Evolutionary conservation across 2,888 invertebrate species (phyloP).

Genomic region (Microplitis manilae): DNA sequence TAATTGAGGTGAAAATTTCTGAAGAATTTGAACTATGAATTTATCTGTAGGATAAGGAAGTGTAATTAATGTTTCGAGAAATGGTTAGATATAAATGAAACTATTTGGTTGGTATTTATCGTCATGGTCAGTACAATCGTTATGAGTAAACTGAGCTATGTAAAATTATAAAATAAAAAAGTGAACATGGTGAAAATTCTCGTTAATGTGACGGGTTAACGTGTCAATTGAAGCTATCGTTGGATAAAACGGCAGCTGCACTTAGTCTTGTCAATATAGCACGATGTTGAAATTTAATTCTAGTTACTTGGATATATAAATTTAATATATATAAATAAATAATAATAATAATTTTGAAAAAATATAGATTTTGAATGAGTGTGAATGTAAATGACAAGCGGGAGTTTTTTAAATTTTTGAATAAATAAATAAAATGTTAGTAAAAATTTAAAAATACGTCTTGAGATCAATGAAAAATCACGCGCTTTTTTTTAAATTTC

Average conservation of each 20-base stretch:
- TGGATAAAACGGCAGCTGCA: slow-evolving; percentile 21
- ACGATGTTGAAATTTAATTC: not conserved
- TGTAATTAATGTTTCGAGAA: not conserved
- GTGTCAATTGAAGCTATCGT: slow-evolving; percentile 22
- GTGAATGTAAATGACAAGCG: too few species aligned
- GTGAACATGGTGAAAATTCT: slow-evolving; percentile 6
- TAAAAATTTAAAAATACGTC: too few species aligned
- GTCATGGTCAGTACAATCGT: too few species aligned
- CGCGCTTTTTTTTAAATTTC: too few species aligned
- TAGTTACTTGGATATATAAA: not conserved
- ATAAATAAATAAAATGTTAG: too few species aligned
- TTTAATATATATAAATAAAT: not conserved
- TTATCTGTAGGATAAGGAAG: not conserved
- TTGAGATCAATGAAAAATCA: too few species aligned
- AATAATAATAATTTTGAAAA: too few species aligned
- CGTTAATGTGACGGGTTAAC: slow-evolving; percentile 8
- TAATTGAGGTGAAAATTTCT: not conserved
- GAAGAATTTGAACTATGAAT: not conserved
- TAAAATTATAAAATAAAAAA: slow-evolving; percentile 3
- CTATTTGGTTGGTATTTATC: too few species aligned
- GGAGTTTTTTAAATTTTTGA: too few species aligned
- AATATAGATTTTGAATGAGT: too few species aligned
- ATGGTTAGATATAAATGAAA: too few species aligned
- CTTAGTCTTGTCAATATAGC: not conserved
- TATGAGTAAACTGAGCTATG: not conserved